phyloP scores from a whole-genome alignment of 2,797 vertebrate genomes.

The Onychomys torridus region DNA sequence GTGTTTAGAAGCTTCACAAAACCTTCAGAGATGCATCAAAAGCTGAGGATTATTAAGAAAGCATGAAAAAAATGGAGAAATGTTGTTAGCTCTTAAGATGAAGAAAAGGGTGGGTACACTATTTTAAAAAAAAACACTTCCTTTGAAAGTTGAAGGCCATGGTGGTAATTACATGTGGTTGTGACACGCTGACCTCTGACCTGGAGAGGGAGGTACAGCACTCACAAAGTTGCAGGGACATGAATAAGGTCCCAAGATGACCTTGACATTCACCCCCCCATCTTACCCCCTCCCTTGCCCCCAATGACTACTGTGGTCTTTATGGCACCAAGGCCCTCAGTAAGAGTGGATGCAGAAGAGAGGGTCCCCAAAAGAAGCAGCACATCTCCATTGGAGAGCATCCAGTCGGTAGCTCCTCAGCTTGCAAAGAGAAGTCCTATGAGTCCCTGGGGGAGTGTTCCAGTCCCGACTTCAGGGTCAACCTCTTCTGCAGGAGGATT shows the following conservation, averaged over 20 bases:
- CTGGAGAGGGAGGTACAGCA: background rate
- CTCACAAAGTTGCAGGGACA: background rate
- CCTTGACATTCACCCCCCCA: background rate
- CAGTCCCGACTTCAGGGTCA: background rate
- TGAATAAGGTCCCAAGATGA: background rate
- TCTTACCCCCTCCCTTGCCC: no score
- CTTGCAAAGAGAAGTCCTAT: background rate
- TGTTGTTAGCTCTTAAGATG: background rate
- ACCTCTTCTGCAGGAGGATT: background rate
- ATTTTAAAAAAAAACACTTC: background rate
- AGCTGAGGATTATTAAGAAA: background rate
- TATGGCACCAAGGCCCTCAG: background rate
- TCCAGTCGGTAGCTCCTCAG: background rate
- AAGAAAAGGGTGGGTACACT: background rate
- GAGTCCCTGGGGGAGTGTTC: background rate
- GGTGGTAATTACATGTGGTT: background rate
- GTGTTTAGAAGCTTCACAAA: background rate
- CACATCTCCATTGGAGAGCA: background rate
- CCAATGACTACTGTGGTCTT: background rate
- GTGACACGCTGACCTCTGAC: background rate
- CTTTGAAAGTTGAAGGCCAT: background rate
- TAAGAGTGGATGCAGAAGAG: background rate
- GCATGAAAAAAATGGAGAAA: background rate
- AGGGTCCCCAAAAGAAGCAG: background rate
- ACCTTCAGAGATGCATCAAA: background rate